These are phyloP conservation scores for Neodiprion pinetum DNA, from an alignment of 1,140 invertebrate species.

Conservation along the genomic window DNA sequence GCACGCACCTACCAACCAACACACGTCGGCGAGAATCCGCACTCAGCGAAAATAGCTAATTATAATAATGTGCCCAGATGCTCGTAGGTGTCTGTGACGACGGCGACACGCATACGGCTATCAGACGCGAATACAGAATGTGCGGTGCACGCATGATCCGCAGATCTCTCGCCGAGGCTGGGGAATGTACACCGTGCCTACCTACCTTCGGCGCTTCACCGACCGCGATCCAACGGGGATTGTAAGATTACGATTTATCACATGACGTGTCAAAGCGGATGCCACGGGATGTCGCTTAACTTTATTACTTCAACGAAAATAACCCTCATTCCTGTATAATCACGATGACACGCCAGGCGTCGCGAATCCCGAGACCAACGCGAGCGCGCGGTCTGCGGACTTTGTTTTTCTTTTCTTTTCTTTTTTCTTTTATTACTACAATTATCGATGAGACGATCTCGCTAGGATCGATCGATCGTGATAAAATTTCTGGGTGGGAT, in stretches of 20 bases:
- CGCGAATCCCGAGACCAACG: too few species aligned
- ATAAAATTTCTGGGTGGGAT: too few species aligned
- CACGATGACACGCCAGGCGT: too few species aligned
- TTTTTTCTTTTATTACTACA: too few species aligned
- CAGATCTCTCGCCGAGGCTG: too few species aligned
- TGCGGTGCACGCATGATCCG: not conserved
- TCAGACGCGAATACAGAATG: not conserved
- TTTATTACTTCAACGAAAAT: not conserved
- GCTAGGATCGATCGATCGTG: too few species aligned
- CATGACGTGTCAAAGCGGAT: slow-evolving; percentile 3
- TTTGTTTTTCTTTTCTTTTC: too few species aligned
- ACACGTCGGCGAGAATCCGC: not conserved
- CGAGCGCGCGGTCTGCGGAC: too few species aligned
- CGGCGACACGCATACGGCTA: not conserved
- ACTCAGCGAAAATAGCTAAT: slow-evolving; percentile 55
- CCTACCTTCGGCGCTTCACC: too few species aligned
- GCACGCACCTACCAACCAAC: too few species aligned
- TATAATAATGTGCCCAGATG: slow-evolving; percentile 46
- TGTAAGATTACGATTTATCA: not conserved
- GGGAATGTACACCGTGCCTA: too few species aligned
- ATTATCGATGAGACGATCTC: too few species aligned
- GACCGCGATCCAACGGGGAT: not conserved
- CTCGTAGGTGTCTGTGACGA: not conserved
- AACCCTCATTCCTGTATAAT: not conserved
- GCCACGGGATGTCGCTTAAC: not conserved